Evolutionary conservation across 2,888 invertebrate genomes (phyloP), one percentile per base, ranked within the genome.

Genomic region (Limnephilus lunatus): DNA sequence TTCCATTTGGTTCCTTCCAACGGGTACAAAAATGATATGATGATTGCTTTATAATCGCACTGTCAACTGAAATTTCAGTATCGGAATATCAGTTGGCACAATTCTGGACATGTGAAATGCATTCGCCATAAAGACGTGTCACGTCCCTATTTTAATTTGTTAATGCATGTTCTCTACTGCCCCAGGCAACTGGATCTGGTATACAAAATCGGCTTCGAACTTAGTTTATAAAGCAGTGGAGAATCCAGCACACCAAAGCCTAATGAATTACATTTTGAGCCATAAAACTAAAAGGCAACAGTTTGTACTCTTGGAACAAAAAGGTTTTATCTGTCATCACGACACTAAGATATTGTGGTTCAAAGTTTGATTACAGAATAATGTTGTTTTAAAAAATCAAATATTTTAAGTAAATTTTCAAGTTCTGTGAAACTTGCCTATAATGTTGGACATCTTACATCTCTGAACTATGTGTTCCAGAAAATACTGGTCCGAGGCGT

Each of bases 141-240:
- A 89, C 92, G 91, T 91, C 44, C 87, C 81, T 83, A 91, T 93
- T 93, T 93, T 92, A 93, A 93, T 93, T 93, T 93, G 92, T 90
- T 92, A 93, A 93, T 93, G 93, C 81, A 92, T 82, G 85, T 83
- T 81, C 81, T 53, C 85, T 80, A n/a, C 83, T 32, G 89, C 91
- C 85, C 90, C 85, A 39, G 85, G 90, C 44, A 81, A 31, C 39
- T 39, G 85, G 85, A 85, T 90, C 48, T 91, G 53, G 53, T 86
- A 87, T 48, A 91, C 89, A 89, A 91, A 91, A 91, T 91, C 85
- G 91, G 89, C 89, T 89, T 91, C 68, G 68, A 68, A 68, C 68
- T 68, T 68, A 68, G 68, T 68, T 68, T 68, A 68, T 68, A 68
- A 68, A 68, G 68, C 68, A 68, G 68, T 68, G 2, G 68, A 68